Evolutionary conservation across 2,113 vertebrate genomes (phyloP), one percentile per base, ranked within the genome.

Genomic region (Ictidomys tridecemlineatus): DNA sequence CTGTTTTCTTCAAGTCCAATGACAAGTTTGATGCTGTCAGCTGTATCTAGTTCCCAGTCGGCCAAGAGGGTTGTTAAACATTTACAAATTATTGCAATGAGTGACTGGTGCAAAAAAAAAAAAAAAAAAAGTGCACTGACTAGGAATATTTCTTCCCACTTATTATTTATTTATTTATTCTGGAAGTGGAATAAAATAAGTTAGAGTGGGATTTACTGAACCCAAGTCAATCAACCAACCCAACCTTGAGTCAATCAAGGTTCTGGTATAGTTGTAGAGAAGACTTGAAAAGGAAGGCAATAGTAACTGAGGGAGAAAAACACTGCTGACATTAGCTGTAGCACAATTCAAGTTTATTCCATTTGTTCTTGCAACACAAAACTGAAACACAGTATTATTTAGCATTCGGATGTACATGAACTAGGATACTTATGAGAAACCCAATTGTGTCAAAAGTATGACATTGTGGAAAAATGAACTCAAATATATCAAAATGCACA

Each of bases 271-370:
- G n/a, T 6, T 72, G 22, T 22, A 69, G 8, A 93, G 5, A 76
- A 69, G 65, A 70, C 65, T 18, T 61, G 65, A 89, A 79, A 69
- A 95, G 1, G 9, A 18, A 42, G 58, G 67, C 0, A 28, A 83
- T 34, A 39, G 7, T 22, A 26, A 48, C 9, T 0, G 48, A 39
- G 74, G 26, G 8, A 61, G 95, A 98, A 97, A 90, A 85, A 97
- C 90, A 76, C 83, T 67, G 76, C 34, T 7, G 56, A 97, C 97
- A 94, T 79, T 20, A 77, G 58, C 74, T 98, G 90, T 98, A 98
- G 94, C 98, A 99, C 98, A 98, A 98, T 98, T 99, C 99, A 99
- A 99, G 98, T 99, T 99, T 99, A 99, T 99, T 99, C 98, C 98
- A 98, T 99, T 99, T 98, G 98, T 98, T 99, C 99, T 98, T 98